Evolutionary conservation across 2,797 vertebrate genomes (phyloP).

Genomic region (Brachymystax lenok): DNA sequence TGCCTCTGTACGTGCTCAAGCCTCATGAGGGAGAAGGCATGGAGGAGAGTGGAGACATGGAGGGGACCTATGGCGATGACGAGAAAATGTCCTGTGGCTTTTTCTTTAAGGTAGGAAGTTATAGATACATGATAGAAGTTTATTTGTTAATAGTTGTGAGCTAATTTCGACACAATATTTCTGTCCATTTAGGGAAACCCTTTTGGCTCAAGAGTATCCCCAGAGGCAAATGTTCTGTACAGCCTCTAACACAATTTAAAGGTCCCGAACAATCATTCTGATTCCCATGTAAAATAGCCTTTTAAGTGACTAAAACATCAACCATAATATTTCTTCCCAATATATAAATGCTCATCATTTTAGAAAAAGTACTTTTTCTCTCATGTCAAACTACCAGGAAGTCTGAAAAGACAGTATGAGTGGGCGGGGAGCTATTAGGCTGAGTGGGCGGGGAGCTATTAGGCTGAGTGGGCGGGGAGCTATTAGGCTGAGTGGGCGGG

Average conservation of each 20-base stretch:
- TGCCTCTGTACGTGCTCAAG: conserved; percentile 88
- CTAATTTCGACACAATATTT: neutral
- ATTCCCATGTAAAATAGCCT: too few relatives aligned
- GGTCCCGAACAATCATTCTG: too few relatives aligned
- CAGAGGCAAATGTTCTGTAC: neutral
- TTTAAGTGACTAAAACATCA: too few relatives aligned
- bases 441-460: too few relatives aligned
- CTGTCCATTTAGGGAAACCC: neutral
- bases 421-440: too few relatives aligned
- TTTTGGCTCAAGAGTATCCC: neutral
- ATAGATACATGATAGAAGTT: neutral
- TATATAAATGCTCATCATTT: too few relatives aligned
- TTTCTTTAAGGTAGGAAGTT: conserved; percentile 91
- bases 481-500: too few relatives aligned
- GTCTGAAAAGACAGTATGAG: too few relatives aligned
- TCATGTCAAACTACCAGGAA: too few relatives aligned
- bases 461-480: too few relatives aligned
- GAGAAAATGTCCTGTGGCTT: conserved; percentile 93
- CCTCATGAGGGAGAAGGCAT: conserved; percentile 76
- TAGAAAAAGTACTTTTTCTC: too few relatives aligned
- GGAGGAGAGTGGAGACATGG: conserved; percentile 76
- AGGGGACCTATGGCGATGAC: conserved; percentile 79
- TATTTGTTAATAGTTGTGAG: neutral
- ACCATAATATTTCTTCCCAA: too few relatives aligned
- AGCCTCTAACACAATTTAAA: neutral